Evolutionary conservation across 2,888 invertebrate species (phyloP).

Genomic region (Halictus ligatus): DNA sequence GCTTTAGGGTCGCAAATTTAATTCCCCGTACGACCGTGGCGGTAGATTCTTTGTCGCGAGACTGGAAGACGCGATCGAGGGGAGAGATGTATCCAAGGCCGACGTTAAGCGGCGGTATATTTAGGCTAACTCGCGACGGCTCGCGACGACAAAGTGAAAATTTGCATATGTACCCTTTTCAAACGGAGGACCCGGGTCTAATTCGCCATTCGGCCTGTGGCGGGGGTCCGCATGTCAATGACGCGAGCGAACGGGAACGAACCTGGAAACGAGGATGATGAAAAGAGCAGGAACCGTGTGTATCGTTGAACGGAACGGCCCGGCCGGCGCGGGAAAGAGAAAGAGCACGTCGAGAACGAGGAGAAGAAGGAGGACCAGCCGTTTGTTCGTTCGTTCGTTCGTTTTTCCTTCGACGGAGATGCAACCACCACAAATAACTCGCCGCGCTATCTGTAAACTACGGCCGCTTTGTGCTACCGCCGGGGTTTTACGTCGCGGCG

Average conservation of each 20-base stretch:
- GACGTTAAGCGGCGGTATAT: not conserved
- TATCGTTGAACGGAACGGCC: not conserved
- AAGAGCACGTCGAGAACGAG: constrained; percentile 6
- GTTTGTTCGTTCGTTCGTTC: constrained; percentile 41
- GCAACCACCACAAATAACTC: constrained; percentile 70
- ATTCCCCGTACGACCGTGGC: not conserved
- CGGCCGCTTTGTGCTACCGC: constrained; percentile 66
- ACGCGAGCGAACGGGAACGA: constrained; percentile 22
- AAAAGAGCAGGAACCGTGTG: not conserved
- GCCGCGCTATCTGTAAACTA: constrained; percentile 72
- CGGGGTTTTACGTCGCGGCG: constrained; percentile 62
- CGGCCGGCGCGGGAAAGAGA: constrained; percentile 16
- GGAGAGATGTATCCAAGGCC: constrained; percentile 35
- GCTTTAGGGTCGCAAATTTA: not conserved
- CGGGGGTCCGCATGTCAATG: constrained; percentile 55
- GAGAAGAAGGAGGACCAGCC: constrained; percentile 13
- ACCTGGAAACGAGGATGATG: constrained; percentile 12
- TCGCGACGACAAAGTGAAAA: constrained; percentile 54
- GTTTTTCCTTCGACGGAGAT: constrained; percentile 65
- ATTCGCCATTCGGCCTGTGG: constrained; percentile 57
- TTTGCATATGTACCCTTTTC: constrained; percentile 53
- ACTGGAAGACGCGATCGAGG: not conserved
- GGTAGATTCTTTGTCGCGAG: not conserved
- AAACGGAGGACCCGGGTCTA: constrained; percentile 49
- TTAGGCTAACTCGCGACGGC: constrained; percentile 22